Evolutionary conservation across 2,113 vertebrate species (phyloP).

Genomic region (Psophia crepitans): DNA sequence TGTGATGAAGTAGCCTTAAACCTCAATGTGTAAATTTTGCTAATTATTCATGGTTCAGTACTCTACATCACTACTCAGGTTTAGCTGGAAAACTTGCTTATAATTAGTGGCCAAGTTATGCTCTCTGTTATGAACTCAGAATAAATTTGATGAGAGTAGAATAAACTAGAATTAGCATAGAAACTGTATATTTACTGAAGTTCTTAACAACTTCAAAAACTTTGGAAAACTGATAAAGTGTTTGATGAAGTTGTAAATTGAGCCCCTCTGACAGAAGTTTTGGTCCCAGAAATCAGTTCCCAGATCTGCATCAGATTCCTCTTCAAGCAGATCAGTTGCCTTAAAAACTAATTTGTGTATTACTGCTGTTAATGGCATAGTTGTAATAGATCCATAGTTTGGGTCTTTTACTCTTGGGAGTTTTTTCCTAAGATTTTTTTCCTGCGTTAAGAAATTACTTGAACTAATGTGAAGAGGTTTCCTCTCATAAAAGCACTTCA

Average conservation of each 20-base stretch:
- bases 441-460: not conserved
- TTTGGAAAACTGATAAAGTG: not conserved
- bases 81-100: not conserved
- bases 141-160: not conserved
- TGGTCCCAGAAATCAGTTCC: not conserved
- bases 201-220: not conserved
- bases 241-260: not conserved
- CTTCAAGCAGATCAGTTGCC: not conserved
- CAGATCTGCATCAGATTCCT: not conserved
- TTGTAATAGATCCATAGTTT: not conserved
- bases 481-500: not conserved
- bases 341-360: not conserved
- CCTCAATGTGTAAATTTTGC: not conserved
- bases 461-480: not conserved
- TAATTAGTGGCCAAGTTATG: not conserved
- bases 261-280: not conserved
- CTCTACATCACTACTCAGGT: not conserved
- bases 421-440: not conserved
- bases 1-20: not conserved
- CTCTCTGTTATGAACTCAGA: not conserved
- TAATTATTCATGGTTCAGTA: not conserved
- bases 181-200: not conserved
- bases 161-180: not conserved
- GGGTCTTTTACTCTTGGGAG: no score
- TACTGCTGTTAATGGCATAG: not conserved